Base-by-base conservation (phyloP, 2,113 vertebrate species). In the Acanthochromis polyacanthus region DNA sequence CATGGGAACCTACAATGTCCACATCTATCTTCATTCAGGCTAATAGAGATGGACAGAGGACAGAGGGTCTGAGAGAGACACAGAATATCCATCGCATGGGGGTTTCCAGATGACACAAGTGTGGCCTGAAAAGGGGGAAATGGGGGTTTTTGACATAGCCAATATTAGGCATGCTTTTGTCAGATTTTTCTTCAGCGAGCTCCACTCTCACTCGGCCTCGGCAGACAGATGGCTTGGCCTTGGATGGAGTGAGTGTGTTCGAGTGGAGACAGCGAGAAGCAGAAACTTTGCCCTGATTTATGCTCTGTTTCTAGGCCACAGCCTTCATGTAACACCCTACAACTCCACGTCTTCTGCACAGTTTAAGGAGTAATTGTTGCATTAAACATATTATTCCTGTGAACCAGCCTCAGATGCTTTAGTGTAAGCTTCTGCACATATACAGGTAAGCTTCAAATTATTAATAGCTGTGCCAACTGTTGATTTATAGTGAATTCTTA, bases 11-110 rank as follows among this genome's bases (percentile, higher is more conserved):
- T 38, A 16, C 43, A 48, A 30, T 25, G 75, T 69, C 64, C 75
- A 71, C 68, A 93, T 93, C 84, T 50, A 2, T 93, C 92, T 93
- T 87, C 79, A 91, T 92, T 93, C 80, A 66, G 55, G 43, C 67
- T 85, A 68, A 91, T 80, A 73, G 71, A 71, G 81, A 84, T 82
- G 70, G 85, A 67, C 60, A 75, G 83, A 51, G 74, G 72, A 80
- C 60, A 43, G 80, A 71, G 64, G 70, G 83, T 67, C 64, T 64
- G 71, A 70, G 52, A 57, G 50, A 77, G 60, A 77, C 25, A 28
- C 70, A 55, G 30, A n/a, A 10, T 45, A 72, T 85, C 59, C 20
- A 74, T 88, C 65, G 79, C 50, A 51, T 28, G n/a, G n/a, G 46
- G 40, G n/a, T 68, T 73, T 30, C 28, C 36, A 71, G 14, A 19